Evolutionary conservation across 2,888 invertebrate genomes (phyloP), one percentile per base, ranked within the genome.

Genomic region (Idaea aversata): DNA sequence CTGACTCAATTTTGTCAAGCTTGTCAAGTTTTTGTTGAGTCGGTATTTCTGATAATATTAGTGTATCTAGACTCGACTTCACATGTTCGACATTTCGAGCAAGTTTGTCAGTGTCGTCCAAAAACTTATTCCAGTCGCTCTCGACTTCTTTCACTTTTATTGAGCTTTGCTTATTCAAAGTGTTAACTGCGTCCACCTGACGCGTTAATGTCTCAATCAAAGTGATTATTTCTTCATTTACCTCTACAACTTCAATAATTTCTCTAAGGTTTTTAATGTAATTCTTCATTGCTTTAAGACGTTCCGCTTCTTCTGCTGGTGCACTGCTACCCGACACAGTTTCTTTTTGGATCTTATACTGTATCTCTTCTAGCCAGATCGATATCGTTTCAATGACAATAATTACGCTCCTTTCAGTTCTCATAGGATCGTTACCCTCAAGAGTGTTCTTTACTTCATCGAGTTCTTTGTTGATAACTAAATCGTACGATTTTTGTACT

Each of bases 331-430:
- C 86, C 61, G 82, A 75, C 6, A 83, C 69, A 65, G 87, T 86
- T 69, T 88, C 83, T 75, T 79, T 84, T 67, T 90, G 95, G 61
- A 97, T 96, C 76, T 95, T 94, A 74, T 97, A 97, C 81, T 97
- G 97, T 67, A 97, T 96, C 35, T 96, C 97, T 88, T 97, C 97
- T 60, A 98, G 84, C 97, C 97, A 97, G 15, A 95, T 95, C 0
- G 97, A 96, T 59, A 98, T 96, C 0, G 95, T 96, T 85, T 97
- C 96, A 61, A 97, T 95, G 0, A 97, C 95, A 34, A 95, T 95
- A 10, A 97, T 94, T 13, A 97, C 93, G 59, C 95, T 95, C 75
- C 94, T 95, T 83, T 97, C 96, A 59, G 96, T 94, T 15, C 94
- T 86, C 0, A 88, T 84, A 4, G 93, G 88, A 80, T 96, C 94